A percentile compares a stretch with the other conserved stretches of the same genome.
phyloP scores from a whole-genome alignment of 2,113 vertebrate genomes.

The Prietella phreatophila region DNA sequence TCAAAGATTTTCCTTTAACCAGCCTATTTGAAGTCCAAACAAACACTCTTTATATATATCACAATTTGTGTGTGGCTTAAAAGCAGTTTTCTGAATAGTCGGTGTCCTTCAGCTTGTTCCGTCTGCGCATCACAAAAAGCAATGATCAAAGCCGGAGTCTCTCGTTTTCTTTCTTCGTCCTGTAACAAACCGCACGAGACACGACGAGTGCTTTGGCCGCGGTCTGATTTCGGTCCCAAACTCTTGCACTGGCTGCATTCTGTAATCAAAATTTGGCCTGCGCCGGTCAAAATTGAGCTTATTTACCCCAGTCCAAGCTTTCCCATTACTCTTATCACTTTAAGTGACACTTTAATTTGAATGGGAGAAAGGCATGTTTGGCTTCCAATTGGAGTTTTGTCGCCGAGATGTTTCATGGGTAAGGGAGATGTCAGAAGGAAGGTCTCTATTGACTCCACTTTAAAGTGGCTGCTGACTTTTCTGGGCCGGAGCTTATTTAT shows the following conservation, averaged over 20 bases:
- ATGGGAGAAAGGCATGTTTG: slow-evolving; percentile 49
- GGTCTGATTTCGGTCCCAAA: slow-evolving; percentile 16
- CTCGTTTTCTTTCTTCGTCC: slow-evolving; percentile 15
- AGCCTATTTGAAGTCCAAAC: background rate
- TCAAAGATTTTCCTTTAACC: background rate
- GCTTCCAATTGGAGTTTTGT: slow-evolving; percentile 37
- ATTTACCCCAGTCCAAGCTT: slow-evolving; percentile 48
- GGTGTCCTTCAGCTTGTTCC: slow-evolving; percentile 5
- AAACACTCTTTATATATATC: background rate
- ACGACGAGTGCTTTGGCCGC: slow-evolving; percentile 25
- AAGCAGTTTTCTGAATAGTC: slow-evolving; percentile 1
- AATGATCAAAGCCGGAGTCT: background rate
- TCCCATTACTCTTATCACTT: slow-evolving; percentile 52
- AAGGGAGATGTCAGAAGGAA: slow-evolving; percentile 56
- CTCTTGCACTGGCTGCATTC: slow-evolving; percentile 47
- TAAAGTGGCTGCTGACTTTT: slow-evolving; percentile 43
- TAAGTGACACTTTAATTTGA: slow-evolving; percentile 60
- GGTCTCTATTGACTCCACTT: slow-evolving; percentile 52
- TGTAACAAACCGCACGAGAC: slow-evolving; percentile 40
- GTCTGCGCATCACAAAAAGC: slow-evolving; percentile 14
- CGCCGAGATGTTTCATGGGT: slow-evolving; percentile 30
- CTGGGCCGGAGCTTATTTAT: slow-evolving; percentile 49
- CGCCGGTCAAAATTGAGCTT: slow-evolving; percentile 38
- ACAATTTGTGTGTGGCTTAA: slow-evolving; percentile 3
- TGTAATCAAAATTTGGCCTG: slow-evolving; percentile 43